These are phyloP conservation scores for Archilochus colubris DNA, from an alignment of 2,113 vertebrate species.

Conservation along the genomic window DNA sequence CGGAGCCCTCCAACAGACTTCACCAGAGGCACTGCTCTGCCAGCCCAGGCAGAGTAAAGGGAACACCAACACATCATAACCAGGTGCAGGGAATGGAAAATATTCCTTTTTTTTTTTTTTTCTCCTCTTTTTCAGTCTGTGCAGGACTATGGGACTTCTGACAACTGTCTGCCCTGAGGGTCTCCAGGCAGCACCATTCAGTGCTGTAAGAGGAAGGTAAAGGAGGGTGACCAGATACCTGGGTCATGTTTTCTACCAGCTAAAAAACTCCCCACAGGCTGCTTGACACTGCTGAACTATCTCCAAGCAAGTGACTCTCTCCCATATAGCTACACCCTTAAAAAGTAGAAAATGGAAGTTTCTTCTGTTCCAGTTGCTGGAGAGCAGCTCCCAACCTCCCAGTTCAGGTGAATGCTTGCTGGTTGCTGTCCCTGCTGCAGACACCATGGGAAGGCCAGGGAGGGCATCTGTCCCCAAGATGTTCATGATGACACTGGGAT, in stretches of 20 bases:
- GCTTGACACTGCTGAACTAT: not conserved
- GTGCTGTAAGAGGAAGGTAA: not conserved
- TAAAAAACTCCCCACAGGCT: not conserved
- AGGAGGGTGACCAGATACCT: not conserved
- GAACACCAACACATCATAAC: not conserved
- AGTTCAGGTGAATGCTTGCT: not conserved
- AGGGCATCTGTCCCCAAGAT: not conserved
- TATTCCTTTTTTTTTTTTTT: not conserved
- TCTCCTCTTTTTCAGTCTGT: not conserved
- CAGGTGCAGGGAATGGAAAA: not conserved
- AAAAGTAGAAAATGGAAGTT: not conserved
- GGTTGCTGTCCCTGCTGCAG: not conserved
- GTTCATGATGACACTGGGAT: rapidly evolving
- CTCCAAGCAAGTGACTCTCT: not conserved
- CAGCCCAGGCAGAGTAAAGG: not conserved
- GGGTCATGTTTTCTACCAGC: not conserved
- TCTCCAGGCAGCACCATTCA: not conserved
- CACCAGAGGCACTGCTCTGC: not conserved
- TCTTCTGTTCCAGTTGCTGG: not conserved
- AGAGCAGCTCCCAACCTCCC: not conserved
- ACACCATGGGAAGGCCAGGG: not conserved
- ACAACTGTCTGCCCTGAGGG: not conserved
- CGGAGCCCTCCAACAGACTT: rapidly evolving
- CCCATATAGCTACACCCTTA: not conserved
- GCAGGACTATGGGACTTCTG: not conserved